Evolutionary conservation across 2,797 vertebrate genomes (phyloP), one percentile per base, ranked within the genome.

Genomic region (Chaunax sp.): DNA sequence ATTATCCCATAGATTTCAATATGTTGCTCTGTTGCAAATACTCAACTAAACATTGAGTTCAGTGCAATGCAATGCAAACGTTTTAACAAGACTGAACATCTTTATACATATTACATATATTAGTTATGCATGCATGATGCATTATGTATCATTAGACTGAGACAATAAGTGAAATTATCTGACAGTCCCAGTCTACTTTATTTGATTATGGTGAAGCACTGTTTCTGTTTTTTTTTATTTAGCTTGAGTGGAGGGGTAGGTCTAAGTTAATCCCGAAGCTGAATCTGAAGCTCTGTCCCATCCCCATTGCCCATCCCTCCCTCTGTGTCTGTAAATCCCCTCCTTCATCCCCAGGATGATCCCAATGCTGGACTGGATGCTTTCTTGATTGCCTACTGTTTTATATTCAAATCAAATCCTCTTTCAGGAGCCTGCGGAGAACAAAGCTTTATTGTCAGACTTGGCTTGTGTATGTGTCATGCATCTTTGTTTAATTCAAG

Each of bases 381-480:
- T 81, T 83, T 81, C 87, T 85, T 88, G 87, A 91, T 89, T 91
- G 82, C 73, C 79, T 75, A 53, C 2, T 15, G 78, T 81, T 87
- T 85, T 83, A 78, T 84, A 78, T 75, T 78, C 66, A 85, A 72
- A 80, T 74, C 72, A 87, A 90, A 92, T 90, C 90, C 91, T 87
- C 84, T 90, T 87, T 87, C 55, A 71, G 68, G 59, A 85, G 81
- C 60, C 74, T 84, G 86, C 75, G 62, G 63, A 81, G 76, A 51
- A 87, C 88, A 91, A 78, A 57, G 65, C 64, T 56, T 67, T 71
- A 78, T 78, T 89, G 84, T 90, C 58, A 68, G 64, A 78, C 60
- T 69, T 15, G 5, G 38, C 14, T 11, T 51, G 16, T 47, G 43
- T 66, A 61, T 51, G 51, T 50, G 45, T 67, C 44, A 53, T 45